Evolutionary conservation across 1,140 invertebrate genomes (phyloP).

Genomic region (Drosophila sturtevanti): DNA sequence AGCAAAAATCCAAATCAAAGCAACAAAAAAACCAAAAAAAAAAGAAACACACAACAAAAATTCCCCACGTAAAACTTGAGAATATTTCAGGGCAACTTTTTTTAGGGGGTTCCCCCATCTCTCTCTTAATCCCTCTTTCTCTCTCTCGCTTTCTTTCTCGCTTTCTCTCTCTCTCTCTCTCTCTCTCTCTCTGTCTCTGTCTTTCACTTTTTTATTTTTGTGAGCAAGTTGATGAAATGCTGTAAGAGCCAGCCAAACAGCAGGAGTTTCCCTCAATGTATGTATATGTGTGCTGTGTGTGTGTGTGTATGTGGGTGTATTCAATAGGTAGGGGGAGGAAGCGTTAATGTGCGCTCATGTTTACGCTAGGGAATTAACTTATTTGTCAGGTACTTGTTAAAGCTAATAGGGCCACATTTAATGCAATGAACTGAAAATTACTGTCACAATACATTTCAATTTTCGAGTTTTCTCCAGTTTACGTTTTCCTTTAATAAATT

Average conservation of each 20-base stretch:
- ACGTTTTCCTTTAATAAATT: too few species aligned
- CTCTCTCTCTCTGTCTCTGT: neutral
- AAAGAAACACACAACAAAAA: conserved; percentile 1
- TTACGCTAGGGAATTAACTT: conserved; percentile 77
- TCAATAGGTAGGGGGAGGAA: conserved; percentile 15
- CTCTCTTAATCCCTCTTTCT: neutral
- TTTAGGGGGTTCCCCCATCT: neutral
- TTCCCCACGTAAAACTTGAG: conserved; percentile 42
- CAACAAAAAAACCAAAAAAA: conserved; percentile 15
- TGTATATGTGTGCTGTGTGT: conserved; percentile 11
- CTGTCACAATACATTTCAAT: conserved; percentile 47
- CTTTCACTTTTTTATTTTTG: conserved; percentile 14
- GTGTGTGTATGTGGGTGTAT: conserved; percentile 13
- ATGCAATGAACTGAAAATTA: conserved; percentile 75
- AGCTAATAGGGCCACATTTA: conserved; percentile 78
- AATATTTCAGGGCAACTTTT: conserved; percentile 47
- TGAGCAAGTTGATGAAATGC: conserved; percentile 57
- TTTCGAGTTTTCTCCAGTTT: neutral
- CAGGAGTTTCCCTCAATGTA: conserved; percentile 22
- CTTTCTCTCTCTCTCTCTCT: neutral
- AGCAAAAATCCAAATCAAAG: conserved; percentile 54
- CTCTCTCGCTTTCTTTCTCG: neutral
- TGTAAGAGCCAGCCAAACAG: conserved; percentile 28
- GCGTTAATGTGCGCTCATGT: conserved; percentile 75
- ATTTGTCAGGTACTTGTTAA: conserved; percentile 80